Evolutionary conservation across 2,797 vertebrate genomes (phyloP), one percentile per base, ranked within the genome.

Genomic region (Bovichtus variegatus): DNA sequence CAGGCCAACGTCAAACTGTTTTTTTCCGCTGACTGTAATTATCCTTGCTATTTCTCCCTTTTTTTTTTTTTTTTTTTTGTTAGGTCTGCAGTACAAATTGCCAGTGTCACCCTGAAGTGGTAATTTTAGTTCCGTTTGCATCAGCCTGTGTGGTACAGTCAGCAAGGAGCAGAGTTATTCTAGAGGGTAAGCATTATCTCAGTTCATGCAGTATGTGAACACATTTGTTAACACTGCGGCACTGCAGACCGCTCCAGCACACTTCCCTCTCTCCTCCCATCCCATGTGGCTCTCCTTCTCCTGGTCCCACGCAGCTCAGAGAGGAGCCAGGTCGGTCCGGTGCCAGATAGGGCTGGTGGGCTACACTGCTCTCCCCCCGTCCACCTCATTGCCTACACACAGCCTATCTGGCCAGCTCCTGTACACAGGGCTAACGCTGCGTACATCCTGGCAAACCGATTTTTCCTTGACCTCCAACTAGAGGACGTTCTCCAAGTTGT

Each of bases 41-140:
- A 95, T 87, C 89, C 90, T 80, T 44, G 34, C 81, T 55, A 67
- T 71, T 83, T 73, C 80, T 90, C 79, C 79, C 66, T 89, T 92
- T 94, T 51, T 25, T 27, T 46, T 9, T 9, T 19, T n/a, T n/a
- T n/a, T n/a, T n/a, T n/a, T n/a, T 23, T 38, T 21, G 58, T 93
- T 93, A 92, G 90, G 91, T 90, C 92, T 80, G 61, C 80, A 83
- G 83, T 93, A 95, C 93, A 95, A 95, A 95, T 94, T 90, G 91
- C 92, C 75, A 34, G 80, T 92, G 93, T 94, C 93, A 90, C 80
- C 78, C 81, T 83, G 86, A 93, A 92, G 91, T 71, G 89, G 87
- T 94, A 87, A 92, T 93, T 94, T 92, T 93, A 93, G 92, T 87
- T 92, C 74, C 43, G 83, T 92, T 94, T 91, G 86, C 81, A 91